Evolutionary conservation across 2,113 vertebrate species (phyloP).

Genomic region (Hippocampus comes): DNA sequence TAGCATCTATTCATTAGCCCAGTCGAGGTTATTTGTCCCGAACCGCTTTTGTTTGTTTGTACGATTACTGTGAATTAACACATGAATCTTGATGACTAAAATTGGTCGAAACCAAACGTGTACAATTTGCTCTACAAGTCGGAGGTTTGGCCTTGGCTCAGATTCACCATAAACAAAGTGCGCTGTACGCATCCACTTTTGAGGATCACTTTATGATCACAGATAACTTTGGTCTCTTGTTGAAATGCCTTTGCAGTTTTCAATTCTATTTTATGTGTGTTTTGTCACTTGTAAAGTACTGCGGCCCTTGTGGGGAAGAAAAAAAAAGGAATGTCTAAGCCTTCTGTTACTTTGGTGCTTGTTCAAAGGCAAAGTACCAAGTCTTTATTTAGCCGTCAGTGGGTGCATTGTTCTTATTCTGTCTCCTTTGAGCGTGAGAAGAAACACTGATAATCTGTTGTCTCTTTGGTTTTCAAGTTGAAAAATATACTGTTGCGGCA

Average conservation of each 20-base stretch:
- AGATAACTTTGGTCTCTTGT: background rate
- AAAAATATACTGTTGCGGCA: background rate
- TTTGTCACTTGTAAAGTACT: background rate
- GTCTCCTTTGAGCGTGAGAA: constrained; percentile 24
- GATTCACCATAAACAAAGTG: background rate
- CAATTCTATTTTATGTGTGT: no score
- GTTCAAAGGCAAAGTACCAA: constrained; percentile 26
- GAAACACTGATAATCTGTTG: constrained; percentile 12
- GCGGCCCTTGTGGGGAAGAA: background rate
- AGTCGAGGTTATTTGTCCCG: background rate
- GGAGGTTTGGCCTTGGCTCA: background rate
- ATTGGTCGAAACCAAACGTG: background rate
- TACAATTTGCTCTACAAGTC: background rate
- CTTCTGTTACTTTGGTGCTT: constrained; percentile 33
- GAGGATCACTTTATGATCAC: background rate
- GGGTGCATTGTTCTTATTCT: constrained; percentile 43
- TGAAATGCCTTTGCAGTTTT: no score
- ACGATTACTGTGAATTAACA: background rate
- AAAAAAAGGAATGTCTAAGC: background rate
- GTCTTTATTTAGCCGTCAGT: constrained; percentile 54
- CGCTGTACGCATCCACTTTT: background rate
- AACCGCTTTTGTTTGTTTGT: background rate
- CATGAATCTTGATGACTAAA: background rate
- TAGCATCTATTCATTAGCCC: background rate
- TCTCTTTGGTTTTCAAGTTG: constrained; percentile 1